Conservation (phyloP, 2,113 vertebrate genomes). For the Fukomys damarensis region DNA sequence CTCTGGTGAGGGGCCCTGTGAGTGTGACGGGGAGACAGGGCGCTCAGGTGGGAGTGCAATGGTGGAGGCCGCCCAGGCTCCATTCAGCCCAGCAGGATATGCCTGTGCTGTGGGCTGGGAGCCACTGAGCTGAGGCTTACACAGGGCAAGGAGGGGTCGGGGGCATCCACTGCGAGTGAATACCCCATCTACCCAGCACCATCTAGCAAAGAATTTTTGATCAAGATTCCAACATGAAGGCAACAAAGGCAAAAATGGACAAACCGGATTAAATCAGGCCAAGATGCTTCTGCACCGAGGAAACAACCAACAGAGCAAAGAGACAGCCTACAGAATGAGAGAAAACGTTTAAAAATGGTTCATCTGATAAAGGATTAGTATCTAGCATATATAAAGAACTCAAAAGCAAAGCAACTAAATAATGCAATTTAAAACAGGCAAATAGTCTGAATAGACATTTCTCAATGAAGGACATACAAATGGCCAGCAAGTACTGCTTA, state of each 20-base stretch:
- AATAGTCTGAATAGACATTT: not conserved
- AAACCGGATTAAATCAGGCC: not conserved
- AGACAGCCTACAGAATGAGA: too few species aligned
- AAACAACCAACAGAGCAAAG: too few species aligned
- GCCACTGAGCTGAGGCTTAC: not conserved
- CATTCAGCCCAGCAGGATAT: not conserved
- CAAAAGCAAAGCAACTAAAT: not conserved
- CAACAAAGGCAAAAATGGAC: too few species aligned
- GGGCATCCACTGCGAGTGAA: not conserved
- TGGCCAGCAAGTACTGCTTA: not conserved
- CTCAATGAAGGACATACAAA: not conserved
- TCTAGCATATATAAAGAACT: not conserved
- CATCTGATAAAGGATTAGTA: not conserved
- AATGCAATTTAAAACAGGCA: not conserved
- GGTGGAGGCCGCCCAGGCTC: not conserved
- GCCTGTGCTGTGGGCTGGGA: not conserved
- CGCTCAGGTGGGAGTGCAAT: not conserved
- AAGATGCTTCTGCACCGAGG: not conserved
- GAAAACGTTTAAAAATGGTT: not conserved
- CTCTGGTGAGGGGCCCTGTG: not conserved
- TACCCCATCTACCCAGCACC: not conserved
- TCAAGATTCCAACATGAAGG: not conserved
- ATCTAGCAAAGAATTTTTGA: not conserved
- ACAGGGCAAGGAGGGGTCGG: too few species aligned
- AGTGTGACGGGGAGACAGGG: not conserved